These are phyloP conservation scores for Laterallus jamaicensis DNA, from an alignment of 2,113 vertebrate genomes.

Conservation along the genomic window DNA sequence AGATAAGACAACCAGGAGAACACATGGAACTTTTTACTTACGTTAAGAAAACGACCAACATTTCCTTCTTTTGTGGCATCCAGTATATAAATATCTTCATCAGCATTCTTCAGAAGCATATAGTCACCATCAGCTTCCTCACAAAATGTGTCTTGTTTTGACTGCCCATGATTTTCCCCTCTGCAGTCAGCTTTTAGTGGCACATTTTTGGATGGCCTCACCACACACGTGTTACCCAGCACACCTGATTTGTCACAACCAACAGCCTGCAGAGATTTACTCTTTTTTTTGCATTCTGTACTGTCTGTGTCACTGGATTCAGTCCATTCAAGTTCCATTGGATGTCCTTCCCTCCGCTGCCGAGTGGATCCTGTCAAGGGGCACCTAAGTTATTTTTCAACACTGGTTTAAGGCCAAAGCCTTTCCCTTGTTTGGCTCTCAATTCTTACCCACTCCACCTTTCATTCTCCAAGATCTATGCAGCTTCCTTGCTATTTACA, in stretches of 20 bases:
- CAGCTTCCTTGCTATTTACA: neutral
- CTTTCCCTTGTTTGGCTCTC: neutral
- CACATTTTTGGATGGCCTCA: neutral
- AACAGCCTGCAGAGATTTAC: neutral
- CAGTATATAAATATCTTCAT: constrained; percentile 73
- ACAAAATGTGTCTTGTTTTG: neutral
- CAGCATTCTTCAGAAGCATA: neutral
- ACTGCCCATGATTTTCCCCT: neutral
- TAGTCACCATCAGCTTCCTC: neutral
- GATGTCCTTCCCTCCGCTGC: neutral
- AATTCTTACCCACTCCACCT: neutral
- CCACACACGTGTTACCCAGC: neutral
- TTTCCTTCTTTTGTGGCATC: constrained; percentile 94
- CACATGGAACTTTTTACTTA: constrained; percentile 65
- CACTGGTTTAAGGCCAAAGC: neutral
- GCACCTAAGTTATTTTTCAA: constrained; percentile 6
- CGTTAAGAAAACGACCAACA: constrained; percentile 92
- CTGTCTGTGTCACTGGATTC: neutral
- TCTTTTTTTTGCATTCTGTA: constrained; percentile 24
- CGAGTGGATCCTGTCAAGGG: constrained; percentile 37
- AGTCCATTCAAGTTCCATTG: neutral
- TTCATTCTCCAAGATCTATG: neutral
- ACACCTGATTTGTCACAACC: neutral
- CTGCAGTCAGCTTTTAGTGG: neutral
- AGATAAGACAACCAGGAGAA: neutral